A percentile compares a stretch with the other conserved stretches of the same genome.
These are phyloP conservation scores for Graphium colonna DNA, from an alignment of 2,888 invertebrate species.

Conservation along the genomic window DNA sequence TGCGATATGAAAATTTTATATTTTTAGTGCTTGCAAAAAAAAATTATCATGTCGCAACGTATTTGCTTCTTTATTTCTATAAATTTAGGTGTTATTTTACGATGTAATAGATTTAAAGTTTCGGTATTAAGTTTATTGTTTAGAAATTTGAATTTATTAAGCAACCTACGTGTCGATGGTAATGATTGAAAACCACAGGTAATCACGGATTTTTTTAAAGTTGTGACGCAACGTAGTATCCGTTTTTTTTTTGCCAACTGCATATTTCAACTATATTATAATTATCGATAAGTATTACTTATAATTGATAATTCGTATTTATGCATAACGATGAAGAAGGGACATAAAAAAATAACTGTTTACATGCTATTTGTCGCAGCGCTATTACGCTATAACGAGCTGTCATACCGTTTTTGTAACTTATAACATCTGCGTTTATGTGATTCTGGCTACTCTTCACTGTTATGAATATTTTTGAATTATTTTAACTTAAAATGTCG, in stretches of 20 bases:
- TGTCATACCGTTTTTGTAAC: no score
- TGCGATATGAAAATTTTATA: slow-evolving; percentile 20
- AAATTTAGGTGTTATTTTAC: background rate
- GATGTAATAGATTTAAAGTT: no score
- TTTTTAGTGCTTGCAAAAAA: slow-evolving; percentile 6
- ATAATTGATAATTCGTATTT: background rate
- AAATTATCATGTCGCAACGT: slow-evolving; percentile 6
- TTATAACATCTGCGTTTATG: no score
- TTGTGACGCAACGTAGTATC: background rate
- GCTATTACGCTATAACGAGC: no score
- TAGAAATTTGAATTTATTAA: no score
- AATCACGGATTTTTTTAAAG: slow-evolving; percentile 11
- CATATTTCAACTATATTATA: background rate
- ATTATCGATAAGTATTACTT: background rate
- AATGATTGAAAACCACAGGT: background rate
- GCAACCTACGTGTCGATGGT: background rate
- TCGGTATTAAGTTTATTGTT: no score
- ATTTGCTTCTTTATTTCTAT: slow-evolving; percentile 34
- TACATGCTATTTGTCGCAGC: background rate
- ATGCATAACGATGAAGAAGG: slow-evolving; percentile 7
- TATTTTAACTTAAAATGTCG: no score
- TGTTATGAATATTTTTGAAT: no score
- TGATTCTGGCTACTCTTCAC: no score
- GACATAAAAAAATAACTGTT: background rate
- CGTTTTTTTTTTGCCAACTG: background rate